These are phyloP conservation scores for Balaenoptera acutorostrata DNA, from an alignment of 2,113 vertebrate species.

Conservation along the genomic window DNA sequence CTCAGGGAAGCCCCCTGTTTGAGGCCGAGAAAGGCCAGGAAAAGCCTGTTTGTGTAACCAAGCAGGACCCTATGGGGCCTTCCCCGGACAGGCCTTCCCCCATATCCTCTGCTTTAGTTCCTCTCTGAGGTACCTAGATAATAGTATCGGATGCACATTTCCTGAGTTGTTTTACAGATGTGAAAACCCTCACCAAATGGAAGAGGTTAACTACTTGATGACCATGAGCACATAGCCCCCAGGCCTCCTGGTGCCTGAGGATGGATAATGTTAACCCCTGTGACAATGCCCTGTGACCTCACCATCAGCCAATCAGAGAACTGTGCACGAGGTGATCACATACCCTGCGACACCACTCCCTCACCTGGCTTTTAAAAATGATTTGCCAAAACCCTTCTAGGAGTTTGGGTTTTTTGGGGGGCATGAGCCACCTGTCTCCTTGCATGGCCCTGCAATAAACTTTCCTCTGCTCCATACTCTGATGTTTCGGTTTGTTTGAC, in stretches of 20 bases:
- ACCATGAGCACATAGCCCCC: neutral
- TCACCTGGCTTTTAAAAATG: neutral
- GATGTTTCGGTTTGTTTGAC: neutral
- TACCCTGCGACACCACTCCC: neutral
- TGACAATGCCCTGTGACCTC: neutral
- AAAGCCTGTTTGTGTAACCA: neutral
- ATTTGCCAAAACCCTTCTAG: neutral
- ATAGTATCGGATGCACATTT: neutral
- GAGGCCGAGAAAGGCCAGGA: neutral
- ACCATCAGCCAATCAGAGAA: neutral
- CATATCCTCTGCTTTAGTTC: neutral
- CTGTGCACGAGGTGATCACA: neutral
- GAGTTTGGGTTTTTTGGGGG: neutral
- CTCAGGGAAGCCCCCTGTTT: neutral
- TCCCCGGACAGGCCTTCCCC: neutral
- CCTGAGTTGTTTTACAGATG: neutral
- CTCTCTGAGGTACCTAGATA: neutral
- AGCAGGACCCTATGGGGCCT: neutral
- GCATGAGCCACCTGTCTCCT: neutral
- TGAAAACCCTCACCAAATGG: neutral
- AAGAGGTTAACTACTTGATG: neutral
- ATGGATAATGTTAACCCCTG: neutral
- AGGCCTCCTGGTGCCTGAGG: neutral
- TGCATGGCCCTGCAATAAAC: neutral
- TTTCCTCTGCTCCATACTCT: neutral